Conservation (phyloP, 2,797 vertebrate genomes). For the Gymnoscopelus braueri region DNA sequence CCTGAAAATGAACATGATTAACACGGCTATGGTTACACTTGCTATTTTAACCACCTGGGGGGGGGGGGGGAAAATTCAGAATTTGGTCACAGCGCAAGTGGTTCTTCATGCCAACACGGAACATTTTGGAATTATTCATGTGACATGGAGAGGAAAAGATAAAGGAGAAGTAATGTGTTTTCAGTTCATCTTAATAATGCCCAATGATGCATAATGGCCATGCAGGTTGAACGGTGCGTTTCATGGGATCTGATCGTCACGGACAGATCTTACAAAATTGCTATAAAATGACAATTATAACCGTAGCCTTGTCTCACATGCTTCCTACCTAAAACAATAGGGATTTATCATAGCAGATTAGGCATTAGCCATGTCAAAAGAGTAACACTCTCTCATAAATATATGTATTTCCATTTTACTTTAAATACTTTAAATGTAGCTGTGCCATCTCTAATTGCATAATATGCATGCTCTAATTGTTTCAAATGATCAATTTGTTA, state of each 20-base stretch:
- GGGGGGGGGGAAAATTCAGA: too few species aligned
- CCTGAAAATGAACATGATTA: constrained; percentile 23
- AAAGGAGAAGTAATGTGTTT: background rate
- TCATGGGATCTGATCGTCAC: background rate
- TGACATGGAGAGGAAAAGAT: background rate
- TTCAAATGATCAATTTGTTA: constrained; percentile 29
- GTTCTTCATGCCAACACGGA: too few species aligned
- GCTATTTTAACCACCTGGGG: constrained; percentile 18
- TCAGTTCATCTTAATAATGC: background rate
- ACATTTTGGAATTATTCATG: too few species aligned
- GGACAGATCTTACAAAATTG: constrained; percentile 5
- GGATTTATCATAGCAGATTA: constrained; percentile 9
- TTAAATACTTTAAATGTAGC: constrained; percentile 41
- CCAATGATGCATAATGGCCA: background rate
- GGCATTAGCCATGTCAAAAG: constrained; percentile 23
- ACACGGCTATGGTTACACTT: constrained; percentile 17
- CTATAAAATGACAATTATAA: background rate
- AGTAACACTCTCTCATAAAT: constrained; percentile 18
- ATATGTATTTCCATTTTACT: constrained; percentile 29
- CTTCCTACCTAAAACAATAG: constrained; percentile 23
- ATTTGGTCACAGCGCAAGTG: too few species aligned
- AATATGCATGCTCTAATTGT: constrained; percentile 59
- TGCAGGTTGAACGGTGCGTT: too few species aligned
- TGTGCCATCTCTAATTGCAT: constrained; percentile 30
- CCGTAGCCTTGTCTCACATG: constrained; percentile 17